Base-by-base conservation (phyloP, 2,888 invertebrate genomes). In the Endotricha flammealis region DNA sequence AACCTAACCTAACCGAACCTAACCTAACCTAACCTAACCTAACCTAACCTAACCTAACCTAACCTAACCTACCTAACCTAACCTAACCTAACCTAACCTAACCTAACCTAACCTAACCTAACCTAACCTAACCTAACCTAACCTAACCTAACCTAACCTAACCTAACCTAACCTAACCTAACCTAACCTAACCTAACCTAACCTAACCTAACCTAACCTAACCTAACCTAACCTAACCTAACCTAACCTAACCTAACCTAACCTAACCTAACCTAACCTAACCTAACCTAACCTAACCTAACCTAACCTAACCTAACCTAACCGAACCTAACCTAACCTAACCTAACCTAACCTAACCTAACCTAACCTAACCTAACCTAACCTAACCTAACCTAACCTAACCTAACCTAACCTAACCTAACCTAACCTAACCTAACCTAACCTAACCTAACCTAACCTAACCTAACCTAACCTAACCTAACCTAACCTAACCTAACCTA, bases 251-350 rank as follows among this genome's bases (percentile, higher is more conserved):
- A 32, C 32, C 32, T 32, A 32, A 32, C 32, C 32, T 32, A 32
- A 32, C 32, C 32, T 32, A 32, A 32, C 32, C 32, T 32, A 32
- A 32, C 32, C 32, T 32, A 32, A 32, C 23, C 23, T 32, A 32
- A 32, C 32, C 32, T 32, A 32, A n/a, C n/a, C n/a, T 32, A 32
- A 32, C 32, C 32, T 32, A 32, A 32, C 32, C 32, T 32, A 32
- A 32, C 32, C 32, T 32, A 32, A 32, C 32, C 32, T 25, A 25
- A 25, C 25, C n/a, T n/a, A n/a, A n/a, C n/a, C n/a, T n/a, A n/a
- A n/a, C n/a, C n/a, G n/a, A n/a, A n/a, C n/a, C n/a, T n/a, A n/a
- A n/a, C n/a, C n/a, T n/a, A n/a, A n/a, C n/a, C n/a, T n/a, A n/a
- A n/a, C n/a, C n/a, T n/a, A n/a, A n/a, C n/a, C n/a, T n/a, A n/a